phyloP scores from a whole-genome alignment of 2,113 vertebrate genomes.

The Crypturellus undulatus region DNA sequence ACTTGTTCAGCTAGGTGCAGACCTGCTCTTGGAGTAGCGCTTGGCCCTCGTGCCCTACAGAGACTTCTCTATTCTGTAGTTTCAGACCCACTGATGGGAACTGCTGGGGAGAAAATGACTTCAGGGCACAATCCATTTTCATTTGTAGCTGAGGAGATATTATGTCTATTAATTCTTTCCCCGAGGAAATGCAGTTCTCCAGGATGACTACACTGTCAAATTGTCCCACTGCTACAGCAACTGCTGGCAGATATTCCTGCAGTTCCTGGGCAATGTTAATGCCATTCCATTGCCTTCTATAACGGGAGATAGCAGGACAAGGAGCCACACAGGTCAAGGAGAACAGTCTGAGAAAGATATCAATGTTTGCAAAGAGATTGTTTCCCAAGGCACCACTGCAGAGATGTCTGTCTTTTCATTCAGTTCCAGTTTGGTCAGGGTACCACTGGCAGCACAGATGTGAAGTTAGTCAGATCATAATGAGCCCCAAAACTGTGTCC shows the following conservation, averaged over 20 bases:
- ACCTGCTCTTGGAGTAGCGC: not conserved
- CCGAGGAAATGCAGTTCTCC: not conserved
- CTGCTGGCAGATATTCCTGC: not conserved
- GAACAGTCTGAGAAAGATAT: not conserved
- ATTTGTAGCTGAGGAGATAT: not conserved
- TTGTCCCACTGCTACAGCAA: not conserved
- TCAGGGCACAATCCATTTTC: not conserved
- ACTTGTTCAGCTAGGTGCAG: not conserved
- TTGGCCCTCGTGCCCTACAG: rapidly evolving
- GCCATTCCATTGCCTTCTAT: not conserved
- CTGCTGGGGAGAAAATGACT: not conserved
- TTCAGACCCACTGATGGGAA: not conserved
- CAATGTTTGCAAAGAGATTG: not conserved
- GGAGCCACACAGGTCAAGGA: not conserved
- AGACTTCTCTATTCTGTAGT: not conserved
- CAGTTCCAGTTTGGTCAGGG: not conserved
- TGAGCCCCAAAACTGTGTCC: not conserved
- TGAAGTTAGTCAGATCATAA: not conserved
- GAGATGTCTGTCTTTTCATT: not conserved
- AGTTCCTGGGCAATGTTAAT: not conserved
- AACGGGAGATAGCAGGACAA: not conserved
- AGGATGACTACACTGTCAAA: not conserved
- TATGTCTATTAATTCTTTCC: conserved; percentile 26
- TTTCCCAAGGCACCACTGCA: not conserved
- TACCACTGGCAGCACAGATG: not conserved